Conservation (phyloP, 2,113 vertebrate species). For the Lipophrys pholis region DNA sequence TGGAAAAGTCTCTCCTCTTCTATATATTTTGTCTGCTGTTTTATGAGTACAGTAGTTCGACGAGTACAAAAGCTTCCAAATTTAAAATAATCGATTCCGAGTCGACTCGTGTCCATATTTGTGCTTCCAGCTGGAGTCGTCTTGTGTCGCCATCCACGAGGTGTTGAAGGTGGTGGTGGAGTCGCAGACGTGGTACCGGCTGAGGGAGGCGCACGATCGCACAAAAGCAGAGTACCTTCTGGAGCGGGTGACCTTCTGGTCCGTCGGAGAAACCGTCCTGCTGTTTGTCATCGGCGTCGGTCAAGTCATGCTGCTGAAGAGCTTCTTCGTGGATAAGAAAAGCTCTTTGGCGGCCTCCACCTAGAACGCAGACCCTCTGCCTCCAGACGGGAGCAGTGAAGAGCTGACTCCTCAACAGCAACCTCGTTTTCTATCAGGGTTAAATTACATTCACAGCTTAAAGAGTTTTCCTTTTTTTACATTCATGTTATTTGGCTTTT, state of each 20-base stretch:
- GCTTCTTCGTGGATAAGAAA: constrained; percentile 90
- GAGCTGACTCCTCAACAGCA: too few relatives aligned
- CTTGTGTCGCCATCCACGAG: constrained; percentile 90
- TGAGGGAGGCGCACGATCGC: constrained; percentile 89
- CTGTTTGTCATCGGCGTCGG: constrained; percentile 89
- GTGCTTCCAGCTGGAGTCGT: constrained; percentile 87
- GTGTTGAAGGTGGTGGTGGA: constrained; percentile 87
- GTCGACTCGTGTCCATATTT: constrained; percentile 4
- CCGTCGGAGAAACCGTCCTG: constrained; percentile 86
- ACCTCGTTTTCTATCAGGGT: too few relatives aligned
- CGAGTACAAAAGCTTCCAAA: too few relatives aligned
- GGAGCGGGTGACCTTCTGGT: constrained; percentile 87
- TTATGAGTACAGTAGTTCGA: too few relatives aligned
- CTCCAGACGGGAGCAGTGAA: too few relatives aligned
- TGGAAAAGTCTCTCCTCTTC: too few relatives aligned
- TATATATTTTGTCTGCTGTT: too few relatives aligned
- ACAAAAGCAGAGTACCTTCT: constrained; percentile 87
- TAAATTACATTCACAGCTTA: too few relatives aligned
- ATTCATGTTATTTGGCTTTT: too few relatives aligned
- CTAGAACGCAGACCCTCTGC: too few relatives aligned
- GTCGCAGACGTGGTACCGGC: constrained; percentile 89
- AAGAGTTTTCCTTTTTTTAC: too few relatives aligned
- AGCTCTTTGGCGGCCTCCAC: constrained; percentile 66
- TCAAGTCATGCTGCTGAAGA: constrained; percentile 90
- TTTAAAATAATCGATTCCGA: too few relatives aligned